Evolutionary conservation across 2,888 invertebrate species (phyloP).

Genomic region (Callinectes sapidus): DNA sequence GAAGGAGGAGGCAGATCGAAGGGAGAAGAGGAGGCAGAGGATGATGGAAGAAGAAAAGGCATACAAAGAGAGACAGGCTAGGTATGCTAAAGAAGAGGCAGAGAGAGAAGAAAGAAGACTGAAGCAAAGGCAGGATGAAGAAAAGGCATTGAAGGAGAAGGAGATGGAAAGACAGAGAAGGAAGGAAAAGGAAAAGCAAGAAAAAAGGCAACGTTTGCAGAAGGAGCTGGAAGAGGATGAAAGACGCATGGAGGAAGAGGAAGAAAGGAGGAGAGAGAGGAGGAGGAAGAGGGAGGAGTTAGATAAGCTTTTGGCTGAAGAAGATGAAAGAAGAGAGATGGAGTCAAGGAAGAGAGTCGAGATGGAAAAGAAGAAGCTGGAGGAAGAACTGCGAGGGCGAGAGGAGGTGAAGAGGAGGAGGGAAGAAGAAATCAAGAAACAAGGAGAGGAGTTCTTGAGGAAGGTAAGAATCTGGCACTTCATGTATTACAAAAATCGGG

Average conservation of each 20-base stretch:
- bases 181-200: constrained; percentile 63
- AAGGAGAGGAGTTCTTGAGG: constrained; percentile 73
- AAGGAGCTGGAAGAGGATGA: constrained; percentile 55
- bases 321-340: constrained; percentile 57
- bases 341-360: constrained; percentile 60
- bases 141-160: constrained; percentile 59
- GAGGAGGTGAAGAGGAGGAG: constrained; percentile 59
- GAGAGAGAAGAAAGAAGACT: constrained; percentile 63
- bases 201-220: constrained; percentile 59
- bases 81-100: constrained; percentile 51
- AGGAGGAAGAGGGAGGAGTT: constrained; percentile 52
- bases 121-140: constrained; percentile 59
- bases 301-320: constrained; percentile 52
- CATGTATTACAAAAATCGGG: background rate
- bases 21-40: constrained; percentile 50
- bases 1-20: constrained; percentile 49
- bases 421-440: constrained; percentile 73
- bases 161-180: constrained; percentile 72
- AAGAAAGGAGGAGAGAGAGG: constrained; percentile 60
- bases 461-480: constrained; percentile 56
- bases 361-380: constrained; percentile 56
- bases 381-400: constrained; percentile 48
- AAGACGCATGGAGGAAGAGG: constrained; percentile 48
- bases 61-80: constrained; percentile 74
- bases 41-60: constrained; percentile 75